Evolutionary conservation across 1,140 invertebrate genomes (phyloP), one percentile per base, ranked within the genome.

Genomic region (Vanessa atalanta): DNA sequence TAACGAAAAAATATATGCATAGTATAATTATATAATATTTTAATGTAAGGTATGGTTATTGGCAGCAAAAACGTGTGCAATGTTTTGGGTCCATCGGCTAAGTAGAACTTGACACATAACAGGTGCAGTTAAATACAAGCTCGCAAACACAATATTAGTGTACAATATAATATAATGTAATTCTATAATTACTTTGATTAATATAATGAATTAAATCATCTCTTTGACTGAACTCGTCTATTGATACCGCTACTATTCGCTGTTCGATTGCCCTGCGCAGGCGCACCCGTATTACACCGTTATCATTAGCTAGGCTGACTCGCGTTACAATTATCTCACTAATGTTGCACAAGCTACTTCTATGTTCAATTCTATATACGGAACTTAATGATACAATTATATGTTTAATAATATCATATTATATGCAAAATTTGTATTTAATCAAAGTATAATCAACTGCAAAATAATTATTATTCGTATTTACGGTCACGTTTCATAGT

Each of bases 341-440:
- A 63, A 72, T 72, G 65, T 73, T 73, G 72, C 72, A 73, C 72
- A 73, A 73, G 68, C 47, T 70, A 70, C 47, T 60, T 31, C 47
- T 51, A n/a, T 73, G 43, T 66, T 61, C 12, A 37, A 14, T 61
- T n/a, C 47, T 53, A 67, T 61, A 63, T 73, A 70, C 37, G 20
- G 55, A 26, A 43, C 37, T 6, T 43, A 63, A 60, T 60, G 8
- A 69, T 60, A 53, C 67, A 43, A 67, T 50, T n/a, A 16, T 53
- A n/a, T 60, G 9, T 60, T 26, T 14, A 14, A 20, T 16, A 11
- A 20, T 55, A 5, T 55, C 23, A 51, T 51, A 2, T 51, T 51
- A 15, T 51, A 14, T 51, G 5, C 48, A 51, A n/a, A 15, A n/a
- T 51, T 51, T 51, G 5, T 14, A 51, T 51, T 15, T 51, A 15